Percentiles rank a stretch among this genome's conserved stretches.
These are phyloP conservation scores for Sylvia atricapilla DNA, from an alignment of 2,113 vertebrate genomes.

Conservation along the genomic window DNA sequence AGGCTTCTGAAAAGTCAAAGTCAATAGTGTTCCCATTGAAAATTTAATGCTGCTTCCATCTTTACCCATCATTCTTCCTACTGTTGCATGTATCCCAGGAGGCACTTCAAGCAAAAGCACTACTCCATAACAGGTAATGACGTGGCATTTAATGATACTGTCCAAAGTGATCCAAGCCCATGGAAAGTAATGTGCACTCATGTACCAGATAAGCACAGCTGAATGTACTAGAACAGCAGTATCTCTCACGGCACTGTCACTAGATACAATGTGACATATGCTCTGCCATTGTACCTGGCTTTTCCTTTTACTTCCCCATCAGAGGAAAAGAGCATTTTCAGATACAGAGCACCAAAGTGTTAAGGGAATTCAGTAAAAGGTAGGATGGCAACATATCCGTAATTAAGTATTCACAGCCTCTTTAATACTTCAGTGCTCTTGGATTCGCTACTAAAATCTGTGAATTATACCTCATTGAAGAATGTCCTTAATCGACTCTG, in stretches of 20 bases:
- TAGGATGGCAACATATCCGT: slow-evolving; percentile 63
- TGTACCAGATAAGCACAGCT: slow-evolving; percentile 93
- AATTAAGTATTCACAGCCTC: slow-evolving; percentile 81
- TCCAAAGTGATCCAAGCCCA: slow-evolving; percentile 93
- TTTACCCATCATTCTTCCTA: slow-evolving; percentile 83
- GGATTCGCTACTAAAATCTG: slow-evolving; percentile 74
- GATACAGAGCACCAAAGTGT: slow-evolving; percentile 64
- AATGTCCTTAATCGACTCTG: slow-evolving; percentile 84
- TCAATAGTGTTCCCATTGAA: slow-evolving; percentile 91
- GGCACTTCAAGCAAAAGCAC: slow-evolving; percentile 85
- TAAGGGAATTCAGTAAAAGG: slow-evolving; percentile 71
- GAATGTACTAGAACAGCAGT: slow-evolving; percentile 78
- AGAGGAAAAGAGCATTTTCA: slow-evolving; percentile 69
- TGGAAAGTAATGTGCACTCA: slow-evolving; percentile 90
- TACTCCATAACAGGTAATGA: slow-evolving; percentile 98
- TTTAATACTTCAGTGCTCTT: slow-evolving; percentile 76
- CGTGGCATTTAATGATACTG: slow-evolving; percentile 99
- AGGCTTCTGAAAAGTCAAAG: slow-evolving; percentile 94
- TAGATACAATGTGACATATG: slow-evolving; percentile 92
- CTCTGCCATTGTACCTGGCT: slow-evolving; percentile 75
- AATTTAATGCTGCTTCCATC: slow-evolving; percentile 95
- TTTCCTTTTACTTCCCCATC: slow-evolving; percentile 70
- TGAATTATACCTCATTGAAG: slow-evolving; percentile 81
- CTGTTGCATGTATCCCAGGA: slow-evolving; percentile 81
- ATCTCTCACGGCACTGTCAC: slow-evolving; percentile 88